Base-by-base conservation (phyloP, 2,797 vertebrate species). In the Salmo trutta region DNA sequence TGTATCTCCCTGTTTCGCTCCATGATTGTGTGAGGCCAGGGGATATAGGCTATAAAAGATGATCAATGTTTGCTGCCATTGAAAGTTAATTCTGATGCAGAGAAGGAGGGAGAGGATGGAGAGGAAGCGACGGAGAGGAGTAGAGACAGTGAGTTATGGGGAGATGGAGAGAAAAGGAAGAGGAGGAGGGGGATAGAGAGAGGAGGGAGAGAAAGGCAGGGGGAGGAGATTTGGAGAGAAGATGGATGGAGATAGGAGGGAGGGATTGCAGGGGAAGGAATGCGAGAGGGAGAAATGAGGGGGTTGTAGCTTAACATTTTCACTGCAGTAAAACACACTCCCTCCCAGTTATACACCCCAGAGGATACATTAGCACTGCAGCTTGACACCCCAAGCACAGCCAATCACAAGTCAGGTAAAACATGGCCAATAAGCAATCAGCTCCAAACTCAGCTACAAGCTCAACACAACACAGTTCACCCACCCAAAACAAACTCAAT, bases 241-340 rank as follows among this genome's bases (percentile, higher is more conserved):
- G 41, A 47, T 47, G 41, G 41, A 47, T 47, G 41, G 7, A 41
- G 41, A 47, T 47, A 12, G 41, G 41, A 47, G 17, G 8, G 67
- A 47, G 12, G 14, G 8, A 33, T n/a, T 16, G n/a, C 27, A n/a
- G 68, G 19, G 71, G 71, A 31, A 64, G 8, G 75, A 53, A 76
- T 15, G 53, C 72, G 64, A 68, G 76, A 73, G 52, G 59, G 71
- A 62, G 73, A 54, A 36, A 77, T 19, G 75, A 59, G 74, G 73
- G 74, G 33, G 51, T 41, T 33, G 67, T 33, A 69, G 29, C 17
- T 17, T 29, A 72, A 31, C 51, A 19, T 72, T 75, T 75, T 66
- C 29, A 62, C 27, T n/a, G 56, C 24, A 41, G 66, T 71, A 27
- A 19, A 73, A 78, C 71, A 75, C 73, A 75, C 56, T 62, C 71